Evolutionary conservation across 2,797 vertebrate genomes (phyloP), one percentile per base, ranked within the genome.

Genomic region (Staurois parvus): DNA sequence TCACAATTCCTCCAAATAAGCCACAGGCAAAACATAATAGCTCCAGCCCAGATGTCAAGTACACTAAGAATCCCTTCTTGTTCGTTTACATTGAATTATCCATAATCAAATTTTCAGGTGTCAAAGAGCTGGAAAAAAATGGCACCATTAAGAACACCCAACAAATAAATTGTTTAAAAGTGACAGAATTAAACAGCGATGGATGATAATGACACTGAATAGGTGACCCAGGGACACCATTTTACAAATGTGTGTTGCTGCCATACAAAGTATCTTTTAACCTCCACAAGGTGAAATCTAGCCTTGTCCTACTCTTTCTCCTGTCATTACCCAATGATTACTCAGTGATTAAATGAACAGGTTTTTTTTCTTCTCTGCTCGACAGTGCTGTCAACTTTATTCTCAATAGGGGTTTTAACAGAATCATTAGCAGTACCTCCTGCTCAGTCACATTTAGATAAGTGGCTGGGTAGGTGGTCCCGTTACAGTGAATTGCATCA

Each of bases 91-190:
- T 93, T 93, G 89, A 94, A 94, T 95, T 92, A 91, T 94, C 93
- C 92, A 92, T 93, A 92, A 95, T 94, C 89, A 91, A 95, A 94
- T 94, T 93, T 91, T 90, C 93, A 91, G 94, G 93, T 87, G 87
- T 91, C 95, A 94, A 92, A 93, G 92, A 90, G 88, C 87, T 90
- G 88, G 87, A 88, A 92, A 88, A 92, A 91, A 94, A 93, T 90
- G 91, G 88, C 89, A 88, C 92, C 81, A 89, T 92, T 89, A 91
- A 86, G 88, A 91, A 86, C 90, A 91, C 87, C 88, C 93, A 90
- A 92, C 85, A 87, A 87, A 87, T 89, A 85, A 85, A 87, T 70
- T 85, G 77, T 84, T 89, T 88, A 81, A 87, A 90, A 91, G 83
- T 88, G 87, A 88, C 1, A 4, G 87, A 88, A 83, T 85, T 91